phyloP scores from a whole-genome alignment of 2,888 invertebrate species.

The Acronicta aceris region DNA sequence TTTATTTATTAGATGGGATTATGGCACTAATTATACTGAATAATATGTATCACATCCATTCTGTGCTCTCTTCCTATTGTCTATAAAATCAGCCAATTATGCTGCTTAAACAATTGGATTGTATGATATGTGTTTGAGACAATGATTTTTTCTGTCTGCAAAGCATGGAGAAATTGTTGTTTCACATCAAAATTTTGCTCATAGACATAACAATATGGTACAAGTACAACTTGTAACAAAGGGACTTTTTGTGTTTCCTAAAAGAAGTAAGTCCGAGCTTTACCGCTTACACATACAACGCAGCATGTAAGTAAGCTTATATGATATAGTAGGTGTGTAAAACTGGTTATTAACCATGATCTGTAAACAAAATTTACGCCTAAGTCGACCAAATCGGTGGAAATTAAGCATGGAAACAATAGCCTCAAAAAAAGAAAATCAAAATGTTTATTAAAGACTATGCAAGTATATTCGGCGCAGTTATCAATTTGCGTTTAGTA shows the following conservation, averaged over 20 bases:
- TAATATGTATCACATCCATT: conserved; percentile 33
- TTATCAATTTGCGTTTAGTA: not conserved
- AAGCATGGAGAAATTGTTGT: conserved; percentile 33
- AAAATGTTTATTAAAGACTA: not conserved
- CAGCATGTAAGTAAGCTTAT: not conserved
- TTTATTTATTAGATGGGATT: not conserved
- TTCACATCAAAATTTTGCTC: conserved; percentile 53
- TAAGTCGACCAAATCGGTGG: not conserved
- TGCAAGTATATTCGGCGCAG: not conserved
- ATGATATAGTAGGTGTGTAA: conserved; percentile 9
- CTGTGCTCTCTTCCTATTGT: conserved; percentile 40
- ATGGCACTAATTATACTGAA: conserved; percentile 29
- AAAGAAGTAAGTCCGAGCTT: conserved; percentile 20
- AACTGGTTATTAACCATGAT: not conserved
- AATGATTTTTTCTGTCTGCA: conserved; percentile 28
- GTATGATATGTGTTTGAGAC: conserved; percentile 43
- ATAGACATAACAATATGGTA: conserved; percentile 43
- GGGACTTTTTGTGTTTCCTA: not conserved
- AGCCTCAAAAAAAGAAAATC: not conserved
- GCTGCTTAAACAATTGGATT: conserved; percentile 53
- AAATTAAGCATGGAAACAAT: too few relatives aligned
- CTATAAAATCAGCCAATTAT: conserved; percentile 27
- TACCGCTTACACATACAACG: conserved; percentile 4
- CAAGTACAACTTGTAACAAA: conserved; percentile 12
- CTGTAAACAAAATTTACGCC: not conserved